phyloP scores from a whole-genome alignment of 2,113 vertebrate genomes.

The Hippocampus barbouri region DNA sequence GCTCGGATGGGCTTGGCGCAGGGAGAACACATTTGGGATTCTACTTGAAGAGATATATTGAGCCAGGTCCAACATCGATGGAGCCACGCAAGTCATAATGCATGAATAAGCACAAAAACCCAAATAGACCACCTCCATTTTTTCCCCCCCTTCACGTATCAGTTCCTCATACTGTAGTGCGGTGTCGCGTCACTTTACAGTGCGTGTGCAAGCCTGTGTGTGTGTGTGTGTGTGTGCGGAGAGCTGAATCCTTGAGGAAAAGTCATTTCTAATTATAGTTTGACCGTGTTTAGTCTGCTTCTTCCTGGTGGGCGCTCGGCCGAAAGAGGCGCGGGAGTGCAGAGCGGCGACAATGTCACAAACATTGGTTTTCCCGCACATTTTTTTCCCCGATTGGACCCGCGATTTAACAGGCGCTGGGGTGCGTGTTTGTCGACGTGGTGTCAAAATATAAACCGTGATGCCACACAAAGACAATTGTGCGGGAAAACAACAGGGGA shows the following conservation, averaged over 20 bases:
- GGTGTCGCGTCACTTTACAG: not conserved
- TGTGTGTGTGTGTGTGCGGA: not conserved
- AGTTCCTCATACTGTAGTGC: not conserved
- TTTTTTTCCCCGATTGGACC: not conserved
- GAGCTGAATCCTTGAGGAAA: slow-evolving; percentile 28
- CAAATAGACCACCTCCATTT: not conserved
- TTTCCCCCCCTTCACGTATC: not conserved
- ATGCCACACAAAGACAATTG: not conserved
- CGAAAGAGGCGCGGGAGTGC: slow-evolving; percentile 27
- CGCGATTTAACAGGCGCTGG: not conserved
- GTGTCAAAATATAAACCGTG: not conserved
- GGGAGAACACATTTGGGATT: not conserved
- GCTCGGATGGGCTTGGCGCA: not conserved
- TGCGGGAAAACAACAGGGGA: slow-evolving; percentile 16
- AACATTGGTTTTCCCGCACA: slow-evolving; percentile 6
- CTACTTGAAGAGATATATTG: not conserved
- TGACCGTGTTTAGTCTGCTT: slow-evolving; percentile 51
- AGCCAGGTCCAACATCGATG: not conserved
- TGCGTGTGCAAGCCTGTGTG: too few species aligned
- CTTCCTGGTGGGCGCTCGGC: slow-evolving; percentile 25
- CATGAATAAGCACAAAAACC: not conserved
- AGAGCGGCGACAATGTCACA: slow-evolving; percentile 18
- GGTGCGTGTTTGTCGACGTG: not conserved
- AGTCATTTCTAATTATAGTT: slow-evolving; percentile 69
- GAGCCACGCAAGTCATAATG: not conserved